These are phyloP conservation scores for Chionomys nivalis DNA, from an alignment of 2,113 vertebrate genomes.

Conservation along the genomic window DNA sequence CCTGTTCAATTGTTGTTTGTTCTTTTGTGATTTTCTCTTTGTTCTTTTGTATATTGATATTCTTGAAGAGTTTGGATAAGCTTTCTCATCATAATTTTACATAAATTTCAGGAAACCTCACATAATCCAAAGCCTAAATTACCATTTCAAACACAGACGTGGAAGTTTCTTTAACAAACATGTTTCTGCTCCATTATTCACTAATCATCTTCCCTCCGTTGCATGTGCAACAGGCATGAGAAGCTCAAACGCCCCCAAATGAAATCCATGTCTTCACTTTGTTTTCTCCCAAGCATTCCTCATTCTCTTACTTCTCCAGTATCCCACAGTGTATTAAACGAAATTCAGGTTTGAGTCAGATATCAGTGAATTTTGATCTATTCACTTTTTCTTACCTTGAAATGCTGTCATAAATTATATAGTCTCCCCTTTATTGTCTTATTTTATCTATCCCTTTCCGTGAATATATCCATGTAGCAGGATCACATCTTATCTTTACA, in stretches of 20 bases:
- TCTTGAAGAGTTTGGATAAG: neutral
- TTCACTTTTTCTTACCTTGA: neutral
- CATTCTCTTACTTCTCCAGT: neutral
- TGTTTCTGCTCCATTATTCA: neutral
- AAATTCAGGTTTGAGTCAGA: neutral
- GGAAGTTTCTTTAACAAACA: neutral
- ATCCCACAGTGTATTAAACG: no score
- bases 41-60: neutral
- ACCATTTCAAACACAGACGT: neutral
- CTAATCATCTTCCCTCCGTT: neutral
- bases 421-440: neutral
- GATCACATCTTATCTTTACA: neutral
- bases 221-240: neutral
- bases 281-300: neutral
- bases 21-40: neutral
- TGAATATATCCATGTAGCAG: neutral
- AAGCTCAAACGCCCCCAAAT: neutral
- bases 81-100: neutral
- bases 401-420: neutral
- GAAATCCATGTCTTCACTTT: neutral
- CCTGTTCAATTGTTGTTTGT: neutral
- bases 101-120: no score
- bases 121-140: neutral
- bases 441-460: neutral
- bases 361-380: neutral